Percentiles rank a stretch among this genome's conserved stretches.
Evolutionary conservation across 2,113 vertebrate species (phyloP).

Genomic region (Bubo scandiacus): DNA sequence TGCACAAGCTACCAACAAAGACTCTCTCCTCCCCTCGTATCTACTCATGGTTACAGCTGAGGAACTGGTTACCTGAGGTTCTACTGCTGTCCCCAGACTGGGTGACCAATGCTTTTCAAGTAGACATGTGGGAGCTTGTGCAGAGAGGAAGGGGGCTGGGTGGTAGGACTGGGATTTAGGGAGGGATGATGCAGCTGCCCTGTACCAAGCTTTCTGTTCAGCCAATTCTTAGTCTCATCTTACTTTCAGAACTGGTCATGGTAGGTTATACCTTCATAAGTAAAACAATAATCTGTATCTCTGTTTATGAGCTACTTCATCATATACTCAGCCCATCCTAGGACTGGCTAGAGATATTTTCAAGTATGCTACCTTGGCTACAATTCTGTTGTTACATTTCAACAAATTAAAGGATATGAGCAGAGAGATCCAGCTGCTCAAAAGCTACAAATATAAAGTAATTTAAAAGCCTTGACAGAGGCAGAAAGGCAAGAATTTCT

Average conservation of each 20-base stretch:
- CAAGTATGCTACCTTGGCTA: neutral
- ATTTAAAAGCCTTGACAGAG: slow-evolving; percentile 60
- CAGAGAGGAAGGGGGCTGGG: neutral
- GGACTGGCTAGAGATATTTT: neutral
- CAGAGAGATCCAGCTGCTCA: slow-evolving; percentile 44
- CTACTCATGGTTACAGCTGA: neutral
- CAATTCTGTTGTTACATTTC: neutral
- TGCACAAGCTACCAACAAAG: neutral
- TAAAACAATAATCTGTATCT: neutral
- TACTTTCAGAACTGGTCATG: neutral
- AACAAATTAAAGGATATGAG: slow-evolving; percentile 52
- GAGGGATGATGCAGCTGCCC: neutral
- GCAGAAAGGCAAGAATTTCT: slow-evolving; percentile 55
- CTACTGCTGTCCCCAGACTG: neutral
- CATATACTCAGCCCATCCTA: neutral
- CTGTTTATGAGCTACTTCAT: neutral
- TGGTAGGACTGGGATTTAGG: neutral
- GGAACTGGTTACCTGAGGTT: neutral
- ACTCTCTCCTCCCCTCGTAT: neutral
- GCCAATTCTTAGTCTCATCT: neutral
- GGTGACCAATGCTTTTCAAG: neutral
- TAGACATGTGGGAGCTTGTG: neutral
- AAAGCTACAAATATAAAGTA: slow-evolving; percentile 58
- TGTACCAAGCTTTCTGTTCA: neutral
- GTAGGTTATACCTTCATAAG: neutral